These are phyloP conservation scores for Adineta ricciae DNA, from an alignment of 2,888 invertebrate species.

Conservation along the genomic window DNA sequence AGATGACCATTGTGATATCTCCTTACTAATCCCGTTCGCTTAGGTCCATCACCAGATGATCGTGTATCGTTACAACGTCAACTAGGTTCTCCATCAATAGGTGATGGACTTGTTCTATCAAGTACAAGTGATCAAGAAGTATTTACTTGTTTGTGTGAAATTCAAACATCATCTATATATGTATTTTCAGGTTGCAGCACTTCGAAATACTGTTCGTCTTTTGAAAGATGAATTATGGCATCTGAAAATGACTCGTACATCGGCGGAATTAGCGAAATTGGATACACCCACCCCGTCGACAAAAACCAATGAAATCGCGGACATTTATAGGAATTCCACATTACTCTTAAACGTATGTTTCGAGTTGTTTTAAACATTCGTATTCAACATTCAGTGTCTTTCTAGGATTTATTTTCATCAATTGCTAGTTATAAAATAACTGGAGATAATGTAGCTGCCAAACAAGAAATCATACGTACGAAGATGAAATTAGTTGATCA, in stretches of 20 bases:
- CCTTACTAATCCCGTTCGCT: no score
- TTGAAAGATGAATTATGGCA: constrained; percentile 19
- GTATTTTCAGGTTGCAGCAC: not conserved
- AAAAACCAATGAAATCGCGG: not conserved
- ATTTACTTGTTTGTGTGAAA: no score
- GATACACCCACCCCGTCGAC: not conserved
- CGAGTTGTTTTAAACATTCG: no score
- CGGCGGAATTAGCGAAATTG: not conserved
- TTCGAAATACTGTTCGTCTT: not conserved
- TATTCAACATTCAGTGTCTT: no score
- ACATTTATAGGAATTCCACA: constrained; percentile 7
- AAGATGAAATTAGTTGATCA: constrained; percentile 19
- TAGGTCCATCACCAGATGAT: not conserved
- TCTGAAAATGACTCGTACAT: not conserved
- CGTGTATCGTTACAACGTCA: not conserved
- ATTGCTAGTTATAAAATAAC: constrained; percentile 16
- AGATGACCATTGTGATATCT: no score
- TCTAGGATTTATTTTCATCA: constrained; percentile 16
- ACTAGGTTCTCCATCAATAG: not conserved
- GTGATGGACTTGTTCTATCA: not conserved
- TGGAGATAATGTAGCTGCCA: not conserved
- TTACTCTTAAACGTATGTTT: constrained; percentile 10
- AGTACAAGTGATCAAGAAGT: not conserved
- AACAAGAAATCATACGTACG: constrained; percentile 4
- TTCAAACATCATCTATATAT: no score